Evolutionary conservation across 92 coral and sea anemone species (phyloP).

Genomic region (Epizoanthus stellaris): DNA sequence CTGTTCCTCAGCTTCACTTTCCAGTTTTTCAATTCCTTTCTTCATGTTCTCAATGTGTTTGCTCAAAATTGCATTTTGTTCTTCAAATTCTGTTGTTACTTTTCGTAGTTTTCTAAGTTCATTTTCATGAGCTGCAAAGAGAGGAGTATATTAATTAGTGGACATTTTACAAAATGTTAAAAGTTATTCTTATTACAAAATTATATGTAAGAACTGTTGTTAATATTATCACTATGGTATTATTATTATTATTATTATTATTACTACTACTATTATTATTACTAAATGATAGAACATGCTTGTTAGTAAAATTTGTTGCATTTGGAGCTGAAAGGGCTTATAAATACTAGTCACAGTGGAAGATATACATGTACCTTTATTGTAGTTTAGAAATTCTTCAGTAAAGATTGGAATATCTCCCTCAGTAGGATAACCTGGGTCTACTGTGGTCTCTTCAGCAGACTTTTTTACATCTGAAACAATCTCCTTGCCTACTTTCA

Average conservation of each 20-base stretch:
- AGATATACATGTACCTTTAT: slow-evolving; percentile 70
- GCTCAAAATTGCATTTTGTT: slow-evolving; percentile 97
- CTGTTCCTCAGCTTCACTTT: slow-evolving; percentile 90
- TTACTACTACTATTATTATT: not conserved
- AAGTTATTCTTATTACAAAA: too few relatives aligned
- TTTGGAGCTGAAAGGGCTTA: too few relatives aligned
- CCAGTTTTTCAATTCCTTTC: slow-evolving; percentile 95
- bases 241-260: not conserved
- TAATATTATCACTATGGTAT: too few relatives aligned
- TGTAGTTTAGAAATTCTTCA: slow-evolving; percentile 97
- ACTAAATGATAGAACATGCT: too few relatives aligned
- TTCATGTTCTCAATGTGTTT: slow-evolving; percentile 99
- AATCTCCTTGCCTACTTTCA: not conserved
- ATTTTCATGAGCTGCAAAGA: slow-evolving; percentile 85
- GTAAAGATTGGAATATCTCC: slow-evolving; percentile 98
- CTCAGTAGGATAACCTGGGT: slow-evolving; percentile 66
- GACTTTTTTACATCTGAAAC: slow-evolving; percentile 54
- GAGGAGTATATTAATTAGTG: not conserved
- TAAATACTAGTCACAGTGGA: not conserved
- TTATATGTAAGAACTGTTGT: too few relatives aligned
- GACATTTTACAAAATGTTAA: not conserved
- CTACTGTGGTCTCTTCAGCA: slow-evolving; percentile 46
- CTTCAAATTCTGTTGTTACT: slow-evolving; percentile 96
- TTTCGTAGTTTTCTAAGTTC: slow-evolving; percentile 97
- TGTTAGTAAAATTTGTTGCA: too few relatives aligned